Base-by-base conservation (phyloP, 1,140 invertebrate species). In the Sitodiplosis mosellana region DNA sequence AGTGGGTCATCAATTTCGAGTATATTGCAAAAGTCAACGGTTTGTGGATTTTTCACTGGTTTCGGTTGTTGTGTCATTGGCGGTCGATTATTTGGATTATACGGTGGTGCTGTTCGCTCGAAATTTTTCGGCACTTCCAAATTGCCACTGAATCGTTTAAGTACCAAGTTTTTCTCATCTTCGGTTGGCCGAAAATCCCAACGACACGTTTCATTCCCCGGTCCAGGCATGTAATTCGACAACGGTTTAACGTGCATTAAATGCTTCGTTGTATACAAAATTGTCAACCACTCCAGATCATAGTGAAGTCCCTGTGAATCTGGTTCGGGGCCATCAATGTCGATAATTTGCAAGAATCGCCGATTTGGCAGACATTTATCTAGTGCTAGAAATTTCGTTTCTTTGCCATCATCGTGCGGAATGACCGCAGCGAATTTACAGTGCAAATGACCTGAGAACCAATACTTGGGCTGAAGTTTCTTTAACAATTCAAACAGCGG, bases 361-460 rank as follows among this genome's bases (percentile, higher is more conserved):
- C 89, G 70, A 54, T 75, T 76, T 0, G 91, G 91, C 33, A 98
- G 67, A 68, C 92, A 95, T 70, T 99, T 99, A 62, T 99, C 93
- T 8, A 99, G 65, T 1, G 93, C 90, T 49, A 99, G 65, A 69
- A 99, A 99, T 65, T 86, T 88, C 1, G 93, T 97, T 54, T 56
- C 54, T 8, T 68, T 63, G 8, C 55, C 62, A 49, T 67, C 54
- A 20, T 71, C 57, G 66, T 92, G 87, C 21, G 75, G 70, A 10
- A 97, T 75, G 5, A 89, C 46, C 6, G 94, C 94, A 36, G 84
- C 76, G 73, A 94, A 99, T 70, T 94, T 90, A 53, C 87, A 89
- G 68, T 99, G 95, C 41, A 99, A 71, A 74, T 99, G 95, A 41
- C 91, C 95, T 43, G 94, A 70, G 70, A 99, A 99, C 93, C 93